These are phyloP conservation scores for Diplodus sargus DNA, from an alignment of 2,797 vertebrate genomes.

Conservation along the genomic window DNA sequence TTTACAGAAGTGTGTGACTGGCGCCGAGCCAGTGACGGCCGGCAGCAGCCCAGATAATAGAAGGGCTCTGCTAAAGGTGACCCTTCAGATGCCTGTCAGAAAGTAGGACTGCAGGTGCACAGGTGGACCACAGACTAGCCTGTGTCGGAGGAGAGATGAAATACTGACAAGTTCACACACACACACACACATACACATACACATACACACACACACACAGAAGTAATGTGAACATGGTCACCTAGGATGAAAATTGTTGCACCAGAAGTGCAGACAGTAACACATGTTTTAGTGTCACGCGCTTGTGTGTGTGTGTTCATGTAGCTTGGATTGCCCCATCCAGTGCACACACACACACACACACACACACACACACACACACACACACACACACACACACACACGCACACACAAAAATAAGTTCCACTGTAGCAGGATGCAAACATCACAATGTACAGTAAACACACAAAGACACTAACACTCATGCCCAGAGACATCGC, in stretches of 20 bases:
- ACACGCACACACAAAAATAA: slow-evolving; percentile 1
- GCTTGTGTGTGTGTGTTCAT: slow-evolving; percentile 28
- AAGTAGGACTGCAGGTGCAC: slow-evolving; percentile 69
- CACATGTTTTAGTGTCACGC: slow-evolving; percentile 34
- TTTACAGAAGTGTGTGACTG: slow-evolving; percentile 66
- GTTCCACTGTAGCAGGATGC: slow-evolving; percentile 35
- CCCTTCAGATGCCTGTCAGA: slow-evolving; percentile 61
- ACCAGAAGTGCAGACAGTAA: slow-evolving; percentile 10
- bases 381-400: slow-evolving; percentile 9
- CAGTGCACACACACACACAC: too few species aligned
- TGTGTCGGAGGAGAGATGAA: slow-evolving; percentile 10
- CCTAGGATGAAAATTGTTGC: slow-evolving; percentile 1
- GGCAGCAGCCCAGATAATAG: slow-evolving; percentile 59
- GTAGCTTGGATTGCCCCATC: slow-evolving; percentile 26
- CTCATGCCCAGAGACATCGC: slow-evolving; percentile 62
- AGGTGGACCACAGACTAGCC: slow-evolving; percentile 52
- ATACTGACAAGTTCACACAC: slow-evolving; percentile 19
- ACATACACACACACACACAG: background rate
- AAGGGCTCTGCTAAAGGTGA: slow-evolving; percentile 71
- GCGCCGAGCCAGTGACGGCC: slow-evolving; percentile 49
- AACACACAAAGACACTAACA: slow-evolving; percentile 40
- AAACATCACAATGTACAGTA: slow-evolving; percentile 32
- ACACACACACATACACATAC: background rate
- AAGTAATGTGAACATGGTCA: slow-evolving; percentile 2
- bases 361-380: background rate